These are phyloP conservation scores for Macrotus californicus DNA, from an alignment of 2,113 vertebrate genomes.

Conservation along the genomic window DNA sequence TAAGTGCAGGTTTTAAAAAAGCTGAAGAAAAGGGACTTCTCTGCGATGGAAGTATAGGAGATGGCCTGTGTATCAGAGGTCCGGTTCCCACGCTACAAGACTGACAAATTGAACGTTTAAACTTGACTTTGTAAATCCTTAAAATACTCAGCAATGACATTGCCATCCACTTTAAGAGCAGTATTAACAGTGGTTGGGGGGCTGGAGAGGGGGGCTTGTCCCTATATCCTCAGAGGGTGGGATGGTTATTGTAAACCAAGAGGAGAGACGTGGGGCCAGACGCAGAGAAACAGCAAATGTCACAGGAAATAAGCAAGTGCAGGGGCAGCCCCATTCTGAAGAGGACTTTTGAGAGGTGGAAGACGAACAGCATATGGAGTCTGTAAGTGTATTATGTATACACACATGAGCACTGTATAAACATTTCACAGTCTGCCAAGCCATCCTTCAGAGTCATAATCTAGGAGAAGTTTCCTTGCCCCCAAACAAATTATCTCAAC, in stretches of 20 bases:
- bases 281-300: slow-evolving; percentile 51
- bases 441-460: neutral
- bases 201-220: neutral
- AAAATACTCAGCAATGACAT: slow-evolving; percentile 25
- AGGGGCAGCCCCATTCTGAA: slow-evolving; percentile 41
- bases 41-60: neutral
- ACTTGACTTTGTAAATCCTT: slow-evolving; percentile 19
- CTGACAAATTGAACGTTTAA: slow-evolving; percentile 41
- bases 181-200: neutral
- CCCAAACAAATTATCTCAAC: slow-evolving; percentile 20
- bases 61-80: neutral
- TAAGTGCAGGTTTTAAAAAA: neutral
- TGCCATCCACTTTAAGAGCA: slow-evolving; percentile 33
- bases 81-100: slow-evolving; percentile 53
- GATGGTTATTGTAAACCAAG: slow-evolving; percentile 47
- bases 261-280: slow-evolving; percentile 20
- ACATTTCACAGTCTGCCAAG: slow-evolving; percentile 20
- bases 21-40: neutral
- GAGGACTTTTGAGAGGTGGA: slow-evolving; percentile 39
- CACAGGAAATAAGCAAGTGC: slow-evolving; percentile 41
- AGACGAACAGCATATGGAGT: neutral
- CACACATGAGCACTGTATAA: slow-evolving; percentile 42
- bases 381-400: neutral
- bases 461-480: neutral
- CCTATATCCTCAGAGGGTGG: neutral